A percentile compares a stretch with the other conserved stretches of the same genome.
phyloP scores from a whole-genome alignment of 2,888 invertebrate species.

The Thalpophila matura region DNA sequence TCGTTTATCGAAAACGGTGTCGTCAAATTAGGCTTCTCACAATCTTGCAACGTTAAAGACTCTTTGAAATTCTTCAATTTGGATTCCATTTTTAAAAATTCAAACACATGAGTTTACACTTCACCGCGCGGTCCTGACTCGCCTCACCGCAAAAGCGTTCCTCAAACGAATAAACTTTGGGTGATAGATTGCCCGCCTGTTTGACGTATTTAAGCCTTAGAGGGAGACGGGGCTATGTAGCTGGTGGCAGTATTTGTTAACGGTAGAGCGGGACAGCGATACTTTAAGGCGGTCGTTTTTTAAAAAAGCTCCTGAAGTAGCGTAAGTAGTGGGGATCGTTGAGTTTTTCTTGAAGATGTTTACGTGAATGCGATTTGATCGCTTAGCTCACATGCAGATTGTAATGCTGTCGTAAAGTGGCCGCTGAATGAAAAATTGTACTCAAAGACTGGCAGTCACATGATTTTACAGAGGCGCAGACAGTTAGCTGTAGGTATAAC shows the following conservation, averaged over 20 bases:
- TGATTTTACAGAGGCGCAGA: too few species aligned
- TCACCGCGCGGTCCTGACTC: slow-evolving; percentile 76
- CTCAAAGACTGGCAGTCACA: too few species aligned
- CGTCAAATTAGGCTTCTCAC: slow-evolving; percentile 85
- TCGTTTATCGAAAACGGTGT: slow-evolving; percentile 94
- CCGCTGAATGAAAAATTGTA: slow-evolving; percentile 27
- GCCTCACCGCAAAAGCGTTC: slow-evolving; percentile 88
- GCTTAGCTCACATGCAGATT: slow-evolving; percentile 78
- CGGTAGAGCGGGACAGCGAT: slow-evolving; percentile 72
- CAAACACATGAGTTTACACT: slow-evolving; percentile 71
- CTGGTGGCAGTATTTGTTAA: slow-evolving; percentile 11
- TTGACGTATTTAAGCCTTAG: slow-evolving; percentile 85
- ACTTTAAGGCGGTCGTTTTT: slow-evolving; percentile 83
- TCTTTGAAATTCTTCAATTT: slow-evolving; percentile 84
- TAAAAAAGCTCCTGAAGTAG: slow-evolving; percentile 88
- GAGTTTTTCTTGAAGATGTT: slow-evolving; percentile 91
- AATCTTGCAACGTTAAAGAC: slow-evolving; percentile 78
- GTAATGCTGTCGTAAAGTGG: slow-evolving; percentile 74
- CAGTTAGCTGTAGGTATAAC: too few species aligned
- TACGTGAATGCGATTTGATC: slow-evolving; percentile 89
- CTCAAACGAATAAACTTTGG: slow-evolving; percentile 89
- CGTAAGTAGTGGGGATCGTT: slow-evolving; percentile 90
- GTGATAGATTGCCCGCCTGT: slow-evolving; percentile 88
- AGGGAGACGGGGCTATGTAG: slow-evolving; percentile 74
- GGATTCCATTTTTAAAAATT: slow-evolving; percentile 81